Evolutionary conservation across 1,140 invertebrate genomes (phyloP).

Genomic region (Drosophila pseudoobscura): DNA sequence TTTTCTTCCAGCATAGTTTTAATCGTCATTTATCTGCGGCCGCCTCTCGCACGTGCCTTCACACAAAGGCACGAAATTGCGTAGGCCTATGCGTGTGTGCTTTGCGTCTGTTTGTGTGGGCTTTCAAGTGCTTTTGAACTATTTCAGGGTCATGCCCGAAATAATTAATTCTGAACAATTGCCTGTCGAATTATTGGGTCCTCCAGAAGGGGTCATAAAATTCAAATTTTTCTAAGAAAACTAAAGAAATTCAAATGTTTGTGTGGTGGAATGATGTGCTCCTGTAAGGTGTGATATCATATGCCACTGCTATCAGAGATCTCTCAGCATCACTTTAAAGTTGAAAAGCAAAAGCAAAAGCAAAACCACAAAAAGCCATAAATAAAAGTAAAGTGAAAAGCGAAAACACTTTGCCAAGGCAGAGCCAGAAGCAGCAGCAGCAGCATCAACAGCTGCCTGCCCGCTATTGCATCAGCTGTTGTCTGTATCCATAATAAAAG

Average conservation of each 20-base stretch:
- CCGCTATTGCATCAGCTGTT: conserved; percentile 61
- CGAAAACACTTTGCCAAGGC: conserved; percentile 23
- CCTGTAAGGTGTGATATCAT: no score
- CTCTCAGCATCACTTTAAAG: no score
- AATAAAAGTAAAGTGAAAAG: conserved; percentile 33
- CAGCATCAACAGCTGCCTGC: conserved; percentile 44
- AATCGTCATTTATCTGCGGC: conserved; percentile 20
- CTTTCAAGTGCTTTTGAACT: conserved; percentile 66
- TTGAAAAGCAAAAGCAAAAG: conserved; percentile 26
- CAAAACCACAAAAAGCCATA: conserved; percentile 18
- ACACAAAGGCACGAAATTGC: conserved; percentile 24
- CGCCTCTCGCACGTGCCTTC: conserved; percentile 48
- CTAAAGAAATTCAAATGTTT: neutral
- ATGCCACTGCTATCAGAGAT: neutral
- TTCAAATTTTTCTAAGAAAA: neutral
- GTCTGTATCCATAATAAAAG: conserved; percentile 37
- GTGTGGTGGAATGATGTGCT: no score
- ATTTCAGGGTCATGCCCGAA: conserved; percentile 60
- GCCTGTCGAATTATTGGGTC: conserved; percentile 5
- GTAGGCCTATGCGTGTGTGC: conserved; percentile 15
- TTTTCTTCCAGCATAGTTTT: conserved; percentile 11
- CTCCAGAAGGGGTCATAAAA: neutral
- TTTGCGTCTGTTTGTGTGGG: conserved; percentile 1
- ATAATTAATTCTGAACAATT: conserved; percentile 33
- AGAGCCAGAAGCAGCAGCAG: neutral